phyloP scores from a whole-genome alignment of 2,888 invertebrate genomes.

The Ferrisia virgata region DNA sequence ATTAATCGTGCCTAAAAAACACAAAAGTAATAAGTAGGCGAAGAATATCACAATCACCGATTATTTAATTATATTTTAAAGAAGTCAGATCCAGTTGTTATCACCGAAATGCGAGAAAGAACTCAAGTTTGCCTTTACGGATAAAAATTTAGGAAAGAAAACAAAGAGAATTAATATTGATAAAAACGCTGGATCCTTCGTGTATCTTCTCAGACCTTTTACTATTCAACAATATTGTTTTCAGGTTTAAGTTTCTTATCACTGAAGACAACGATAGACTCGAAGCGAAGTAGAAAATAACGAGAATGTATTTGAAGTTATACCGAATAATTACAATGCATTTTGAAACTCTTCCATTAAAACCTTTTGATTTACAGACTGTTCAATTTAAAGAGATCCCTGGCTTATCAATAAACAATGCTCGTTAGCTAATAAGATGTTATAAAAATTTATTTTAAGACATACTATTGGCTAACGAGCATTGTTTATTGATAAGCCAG shows the following conservation, averaged over 20 bases:
- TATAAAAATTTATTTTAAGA: no score
- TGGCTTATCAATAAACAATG: no score
- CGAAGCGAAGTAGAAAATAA: neutral
- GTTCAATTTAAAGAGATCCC: no score
- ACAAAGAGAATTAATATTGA: neutral
- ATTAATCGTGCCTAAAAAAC: neutral
- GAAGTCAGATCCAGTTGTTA: slow-evolving; percentile 7
- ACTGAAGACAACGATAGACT: neutral
- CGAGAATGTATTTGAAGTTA: neutral
- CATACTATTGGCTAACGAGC: no score
- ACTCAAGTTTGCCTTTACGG: neutral
- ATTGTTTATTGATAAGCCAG: no score
- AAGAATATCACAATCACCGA: neutral
- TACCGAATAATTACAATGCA: neutral
- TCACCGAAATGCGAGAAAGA: slow-evolving; percentile 27
- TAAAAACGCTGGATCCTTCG: neutral
- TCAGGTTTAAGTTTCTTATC: slow-evolving; percentile 29
- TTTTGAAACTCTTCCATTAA: neutral
- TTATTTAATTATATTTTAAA: neutral
- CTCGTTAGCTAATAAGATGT: no score
- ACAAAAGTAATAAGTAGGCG: neutral
- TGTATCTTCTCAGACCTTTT: slow-evolving; percentile 17
- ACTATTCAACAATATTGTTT: slow-evolving; percentile 27
- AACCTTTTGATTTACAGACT: neutral
- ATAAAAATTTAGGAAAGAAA: neutral